Evolutionary conservation across 2,797 vertebrate genomes (phyloP), one percentile per base, ranked within the genome.

Genomic region (Takifugu rubripes): DNA sequence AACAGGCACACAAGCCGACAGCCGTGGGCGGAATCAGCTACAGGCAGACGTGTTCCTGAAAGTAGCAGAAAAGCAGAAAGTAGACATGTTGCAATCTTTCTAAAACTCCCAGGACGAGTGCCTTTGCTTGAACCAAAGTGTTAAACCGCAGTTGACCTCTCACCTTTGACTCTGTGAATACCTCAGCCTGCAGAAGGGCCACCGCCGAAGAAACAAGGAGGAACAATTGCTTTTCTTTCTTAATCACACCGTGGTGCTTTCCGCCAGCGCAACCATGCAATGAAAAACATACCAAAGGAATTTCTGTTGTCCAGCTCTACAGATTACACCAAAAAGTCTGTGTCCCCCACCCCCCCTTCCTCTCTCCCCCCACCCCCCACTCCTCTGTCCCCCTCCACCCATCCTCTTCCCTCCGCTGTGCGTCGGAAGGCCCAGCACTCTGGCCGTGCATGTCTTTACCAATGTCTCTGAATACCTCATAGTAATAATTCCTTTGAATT

Each of bases 41-140:
- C 77, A 84, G 79, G 87, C 86, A 87, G 81, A 87, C 74, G 82
- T 83, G 86, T 83, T 85, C 81, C 84, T 84, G 84, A 87, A 86
- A 86, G 78, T 85, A 85, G 83, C 50, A 52, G 50, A 46, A 52
- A 40, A 52, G 51, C 51, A 40, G 31, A 52, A 86, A 84, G 85
- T 82, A 87, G 83, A 87, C 81, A 88, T 91, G 90, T 95, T 93
- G 94, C 93, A 93, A 93, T 93, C 94, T 93, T 92, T 95, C 92
- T 84, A 86, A 87, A 95, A 95, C 94, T 95, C 94, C 93, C 94
- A 96, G 95, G 95, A 99, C 81, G 96, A 98, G 97, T 99, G 97
- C 97, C 97, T 99, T 21, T 99, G 95, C 95, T 98, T 98, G 91
- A 97, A 99, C 97, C 96, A 98, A 99, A 98, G 96, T 96, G 95